These are phyloP conservation scores for Perithous albicinctus DNA, from an alignment of 2,888 invertebrate species.

Conservation along the genomic window DNA sequence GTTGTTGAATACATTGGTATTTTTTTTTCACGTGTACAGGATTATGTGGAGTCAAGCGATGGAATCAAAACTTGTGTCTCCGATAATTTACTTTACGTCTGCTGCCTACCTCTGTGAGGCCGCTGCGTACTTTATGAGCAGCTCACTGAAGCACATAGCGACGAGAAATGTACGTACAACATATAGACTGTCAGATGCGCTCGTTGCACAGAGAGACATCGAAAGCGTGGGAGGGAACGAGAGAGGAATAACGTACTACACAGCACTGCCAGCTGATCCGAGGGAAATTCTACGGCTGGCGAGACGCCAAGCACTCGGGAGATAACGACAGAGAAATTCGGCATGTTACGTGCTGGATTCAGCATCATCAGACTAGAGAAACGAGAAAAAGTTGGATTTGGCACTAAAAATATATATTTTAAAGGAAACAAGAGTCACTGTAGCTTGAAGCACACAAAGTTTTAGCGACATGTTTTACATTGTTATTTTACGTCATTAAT, in stretches of 20 bases:
- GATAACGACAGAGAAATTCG: constrained; percentile 19
- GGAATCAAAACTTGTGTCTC: neutral
- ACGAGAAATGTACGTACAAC: neutral
- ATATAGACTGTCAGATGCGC: neutral
- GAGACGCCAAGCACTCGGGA: neutral
- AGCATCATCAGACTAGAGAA: neutral
- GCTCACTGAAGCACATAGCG: neutral
- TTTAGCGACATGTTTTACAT: neutral
- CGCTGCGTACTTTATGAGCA: constrained; percentile 6
- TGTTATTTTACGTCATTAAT: neutral
- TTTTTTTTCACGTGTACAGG: neutral
- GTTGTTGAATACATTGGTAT: no score
- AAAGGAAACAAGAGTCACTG: neutral
- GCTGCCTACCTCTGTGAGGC: neutral
- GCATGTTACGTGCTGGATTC: neutral
- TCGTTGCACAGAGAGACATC: neutral
- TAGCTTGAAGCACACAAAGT: neutral
- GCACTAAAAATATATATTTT: neutral
- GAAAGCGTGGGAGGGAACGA: neutral
- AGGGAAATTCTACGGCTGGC: constrained; percentile 13
- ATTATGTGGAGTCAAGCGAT: neutral
- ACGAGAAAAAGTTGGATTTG: neutral
- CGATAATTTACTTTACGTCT: neutral
- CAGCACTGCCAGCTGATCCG: neutral
- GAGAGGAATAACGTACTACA: constrained; percentile 5